Percentiles rank a stretch among this genome's conserved stretches.
Evolutionary conservation across 2,888 invertebrate genomes (phyloP).

Genomic region (Hydrotaea diabolus): DNA sequence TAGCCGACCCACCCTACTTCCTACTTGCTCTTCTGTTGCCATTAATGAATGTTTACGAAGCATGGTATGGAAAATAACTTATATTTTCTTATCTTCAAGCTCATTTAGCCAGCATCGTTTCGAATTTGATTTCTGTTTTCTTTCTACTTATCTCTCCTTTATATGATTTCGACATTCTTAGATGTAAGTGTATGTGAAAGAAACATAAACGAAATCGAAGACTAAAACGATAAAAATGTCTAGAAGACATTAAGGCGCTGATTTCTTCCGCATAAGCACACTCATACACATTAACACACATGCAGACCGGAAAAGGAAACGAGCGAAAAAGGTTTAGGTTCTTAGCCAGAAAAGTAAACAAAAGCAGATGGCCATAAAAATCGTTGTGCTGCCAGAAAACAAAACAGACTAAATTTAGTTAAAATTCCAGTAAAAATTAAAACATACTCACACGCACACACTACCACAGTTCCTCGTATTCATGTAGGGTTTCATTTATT

Average conservation of each 20-base stretch:
- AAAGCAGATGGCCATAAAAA: slow-evolving; percentile 51
- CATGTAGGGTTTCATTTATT: not conserved
- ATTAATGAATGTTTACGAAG: no score
- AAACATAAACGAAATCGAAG: slow-evolving; percentile 75
- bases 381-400: not conserved
- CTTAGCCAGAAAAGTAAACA: slow-evolving; percentile 20
- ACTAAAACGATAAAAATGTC: slow-evolving; percentile 80
- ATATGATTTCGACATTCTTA: slow-evolving; percentile 42
- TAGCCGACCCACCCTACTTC: no score
- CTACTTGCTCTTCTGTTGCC: no score
- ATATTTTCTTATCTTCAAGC: not conserved
- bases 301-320: slow-evolving; percentile 6
- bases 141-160: not conserved
- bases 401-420: slow-evolving; percentile 39
- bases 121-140: not conserved
- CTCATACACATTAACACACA: not conserved
- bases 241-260: slow-evolving; percentile 73
- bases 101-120: not conserved
- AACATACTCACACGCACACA: slow-evolving; percentile 19
- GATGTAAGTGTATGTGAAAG: slow-evolving; percentile 7
- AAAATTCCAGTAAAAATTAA: slow-evolving; percentile 44
- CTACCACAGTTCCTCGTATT: not conserved
- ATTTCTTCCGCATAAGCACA: slow-evolving; percentile 40
- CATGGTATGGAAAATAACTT: no score
- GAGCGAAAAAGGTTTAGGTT: not conserved